Conservation (phyloP, 2,113 vertebrate species). For the Cololabis saira region DNA sequence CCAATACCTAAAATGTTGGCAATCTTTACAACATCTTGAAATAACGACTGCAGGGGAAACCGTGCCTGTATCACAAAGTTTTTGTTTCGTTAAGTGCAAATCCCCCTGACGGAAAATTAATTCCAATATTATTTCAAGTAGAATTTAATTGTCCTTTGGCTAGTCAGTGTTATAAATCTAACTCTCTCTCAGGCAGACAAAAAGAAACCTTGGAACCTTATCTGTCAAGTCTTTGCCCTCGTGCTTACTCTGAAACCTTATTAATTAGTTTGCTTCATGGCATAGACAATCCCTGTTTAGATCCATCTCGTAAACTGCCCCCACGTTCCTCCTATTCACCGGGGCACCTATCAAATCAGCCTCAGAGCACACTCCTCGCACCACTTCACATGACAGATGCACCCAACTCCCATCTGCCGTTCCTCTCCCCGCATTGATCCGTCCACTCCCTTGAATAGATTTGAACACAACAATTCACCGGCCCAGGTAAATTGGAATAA, state of each 20-base stretch:
- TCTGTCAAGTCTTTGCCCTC: conserved; percentile 25
- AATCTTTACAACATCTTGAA: conserved; percentile 7
- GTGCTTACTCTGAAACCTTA: conserved; percentile 52
- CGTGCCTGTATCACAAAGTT: conserved; percentile 14
- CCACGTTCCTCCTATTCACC: conserved; percentile 44
- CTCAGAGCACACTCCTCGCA: conserved; percentile 32
- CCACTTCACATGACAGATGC: conserved; percentile 59
- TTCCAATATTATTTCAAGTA: conserved; percentile 52
- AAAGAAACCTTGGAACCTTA: conserved; percentile 2
- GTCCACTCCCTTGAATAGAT: conserved; percentile 53
- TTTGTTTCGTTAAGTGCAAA: conserved; percentile 30
- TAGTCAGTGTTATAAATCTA: conserved; percentile 43
- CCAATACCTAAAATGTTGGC: no score
- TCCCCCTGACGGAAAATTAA: conserved; percentile 30
- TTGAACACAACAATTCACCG: conserved; percentile 76
- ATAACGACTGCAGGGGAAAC: conserved; percentile 15
- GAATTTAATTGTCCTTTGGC: conserved; percentile 55
- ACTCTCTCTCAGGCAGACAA: conserved; percentile 15
- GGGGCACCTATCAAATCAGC: conserved; percentile 60
- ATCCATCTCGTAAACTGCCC: conserved; percentile 57
- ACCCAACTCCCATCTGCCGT: conserved; percentile 30
- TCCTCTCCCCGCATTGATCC: conserved; percentile 62
- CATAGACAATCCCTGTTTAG: conserved; percentile 59
- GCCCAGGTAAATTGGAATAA: conserved; percentile 83
- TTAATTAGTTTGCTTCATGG: conserved; percentile 79